These are phyloP conservation scores for Melanerpes aurifrons DNA, from an alignment of 2,113 vertebrate species.

Conservation along the genomic window DNA sequence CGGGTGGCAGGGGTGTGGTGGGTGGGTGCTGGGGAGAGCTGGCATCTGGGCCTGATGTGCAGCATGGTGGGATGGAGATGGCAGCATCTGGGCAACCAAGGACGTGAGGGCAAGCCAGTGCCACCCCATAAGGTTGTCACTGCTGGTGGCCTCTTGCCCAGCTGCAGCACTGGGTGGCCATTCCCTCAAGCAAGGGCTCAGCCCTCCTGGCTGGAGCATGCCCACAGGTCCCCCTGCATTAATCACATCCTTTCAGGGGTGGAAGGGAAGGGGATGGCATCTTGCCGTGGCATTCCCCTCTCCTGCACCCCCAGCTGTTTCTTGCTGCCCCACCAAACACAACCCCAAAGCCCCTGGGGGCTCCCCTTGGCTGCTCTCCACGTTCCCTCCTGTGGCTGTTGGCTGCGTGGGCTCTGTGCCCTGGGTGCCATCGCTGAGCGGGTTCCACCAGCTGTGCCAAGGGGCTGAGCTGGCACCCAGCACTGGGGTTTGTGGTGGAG, in stretches of 20 bases:
- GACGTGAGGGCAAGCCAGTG: not conserved
- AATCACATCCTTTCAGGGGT: not conserved
- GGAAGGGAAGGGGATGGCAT: not conserved
- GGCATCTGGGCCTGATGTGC: not conserved
- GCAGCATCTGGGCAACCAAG: not conserved
- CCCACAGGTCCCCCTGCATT: fast-evolving
- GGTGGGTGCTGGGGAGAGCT: not conserved
- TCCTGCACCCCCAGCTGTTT: not conserved
- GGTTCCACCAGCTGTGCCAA: not conserved
- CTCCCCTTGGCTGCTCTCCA: not conserved
- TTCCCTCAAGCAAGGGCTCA: not conserved
- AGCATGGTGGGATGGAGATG: not conserved
- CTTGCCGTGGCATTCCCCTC: fast-evolving
- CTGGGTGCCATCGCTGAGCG: not conserved
- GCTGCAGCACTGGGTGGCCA: fast-evolving
- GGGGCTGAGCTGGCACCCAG: not conserved
- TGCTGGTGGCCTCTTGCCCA: not conserved
- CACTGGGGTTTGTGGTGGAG: not conserved
- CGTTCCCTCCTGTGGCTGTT: not conserved
- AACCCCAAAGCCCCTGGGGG: fast-evolving
- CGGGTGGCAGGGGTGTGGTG: fast-evolving
- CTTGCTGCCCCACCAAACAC: not conserved
- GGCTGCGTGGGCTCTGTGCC: not conserved
- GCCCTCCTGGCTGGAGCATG: fast-evolving
- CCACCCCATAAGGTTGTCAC: fast-evolving